Percentiles rank a stretch among this genome's conserved stretches.
These are phyloP conservation scores for Spinibarbus caldwelli DNA, from an alignment of 2,797 vertebrate species.

Conservation along the genomic window DNA sequence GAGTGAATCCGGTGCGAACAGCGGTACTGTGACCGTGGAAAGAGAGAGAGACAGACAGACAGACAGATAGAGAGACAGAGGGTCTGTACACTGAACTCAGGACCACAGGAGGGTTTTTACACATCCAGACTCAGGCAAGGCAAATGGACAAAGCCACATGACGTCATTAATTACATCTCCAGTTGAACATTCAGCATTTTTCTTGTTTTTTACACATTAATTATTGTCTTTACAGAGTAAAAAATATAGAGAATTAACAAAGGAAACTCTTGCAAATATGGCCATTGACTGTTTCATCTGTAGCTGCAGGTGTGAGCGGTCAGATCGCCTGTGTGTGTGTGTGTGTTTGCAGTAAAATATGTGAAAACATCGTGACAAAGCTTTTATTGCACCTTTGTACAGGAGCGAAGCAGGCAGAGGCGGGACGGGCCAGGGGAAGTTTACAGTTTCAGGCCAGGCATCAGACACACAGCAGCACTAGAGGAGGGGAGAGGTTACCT, in stretches of 20 bases:
- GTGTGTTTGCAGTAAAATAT: constrained; percentile 37
- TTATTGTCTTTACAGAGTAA: constrained; percentile 73
- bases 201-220: constrained; percentile 57
- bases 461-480: constrained; percentile 46
- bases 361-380: constrained; percentile 30
- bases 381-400: constrained; percentile 49
- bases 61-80: constrained; percentile 8
- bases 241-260: constrained; percentile 76
- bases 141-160: constrained; percentile 69
- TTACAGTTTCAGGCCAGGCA: constrained; percentile 50
- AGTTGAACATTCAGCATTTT: constrained; percentile 52
- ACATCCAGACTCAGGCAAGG: constrained; percentile 69
- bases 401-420: constrained; percentile 50
- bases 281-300: constrained; percentile 62
- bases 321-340: neutral
- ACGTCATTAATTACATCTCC: constrained; percentile 68
- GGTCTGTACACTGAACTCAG: constrained; percentile 78
- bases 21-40: neutral
- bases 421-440: constrained; percentile 16
- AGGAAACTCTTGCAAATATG: constrained; percentile 72
- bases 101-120: constrained; percentile 79
- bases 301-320: constrained; percentile 50
- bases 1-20: neutral
- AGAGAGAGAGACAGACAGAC: constrained; percentile 3
- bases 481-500: constrained; percentile 25